Evolutionary conservation across 2,113 vertebrate species (phyloP).

Genomic region (Sylvietta virens): DNA sequence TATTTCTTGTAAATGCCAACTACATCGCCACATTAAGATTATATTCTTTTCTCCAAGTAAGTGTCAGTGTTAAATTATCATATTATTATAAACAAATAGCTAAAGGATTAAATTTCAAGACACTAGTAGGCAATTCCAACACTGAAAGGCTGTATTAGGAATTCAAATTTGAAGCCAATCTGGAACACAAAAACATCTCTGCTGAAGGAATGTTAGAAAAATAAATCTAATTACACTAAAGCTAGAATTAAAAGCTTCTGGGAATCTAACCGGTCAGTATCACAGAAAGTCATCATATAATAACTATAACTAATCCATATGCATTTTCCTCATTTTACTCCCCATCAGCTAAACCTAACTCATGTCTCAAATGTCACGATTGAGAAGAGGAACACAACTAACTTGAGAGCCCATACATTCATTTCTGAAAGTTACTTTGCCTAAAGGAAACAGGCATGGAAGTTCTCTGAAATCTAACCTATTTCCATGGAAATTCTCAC

Average conservation of each 20-base stretch:
- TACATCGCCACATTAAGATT: neutral
- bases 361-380: accelerated
- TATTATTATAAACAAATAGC: neutral
- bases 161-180: neutral
- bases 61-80: neutral
- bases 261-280: neutral
- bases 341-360: neutral
- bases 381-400: neutral
- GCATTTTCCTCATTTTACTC: neutral
- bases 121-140: neutral
- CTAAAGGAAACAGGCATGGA: neutral
- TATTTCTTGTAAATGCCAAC: neutral
- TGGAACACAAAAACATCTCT: neutral
- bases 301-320: neutral
- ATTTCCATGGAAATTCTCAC: neutral
- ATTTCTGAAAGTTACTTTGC: neutral
- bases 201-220: neutral
- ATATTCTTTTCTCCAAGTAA: neutral
- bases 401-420: neutral
- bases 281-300: neutral
- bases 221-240: neutral
- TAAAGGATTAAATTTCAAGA: neutral
- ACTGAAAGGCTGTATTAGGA: neutral
- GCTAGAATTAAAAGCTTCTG: neutral
- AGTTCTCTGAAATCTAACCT: neutral